These are phyloP conservation scores for Ochropacha duplaris DNA, from an alignment of 2,888 invertebrate species.

Conservation along the genomic window DNA sequence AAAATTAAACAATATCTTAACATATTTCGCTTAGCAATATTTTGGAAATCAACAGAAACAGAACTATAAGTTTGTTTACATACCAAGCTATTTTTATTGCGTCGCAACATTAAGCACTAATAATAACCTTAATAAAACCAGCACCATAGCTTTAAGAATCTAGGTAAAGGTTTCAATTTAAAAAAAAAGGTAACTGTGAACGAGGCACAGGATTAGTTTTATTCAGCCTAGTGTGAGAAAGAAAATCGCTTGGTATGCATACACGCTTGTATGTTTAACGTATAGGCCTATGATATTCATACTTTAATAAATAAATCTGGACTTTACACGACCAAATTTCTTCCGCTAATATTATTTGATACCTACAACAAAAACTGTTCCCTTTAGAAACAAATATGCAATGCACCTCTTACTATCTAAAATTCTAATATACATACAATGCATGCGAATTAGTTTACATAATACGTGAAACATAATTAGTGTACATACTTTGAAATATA, in stretches of 20 bases:
- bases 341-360: constrained; percentile 24
- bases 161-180: not conserved
- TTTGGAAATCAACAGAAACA: constrained; percentile 72
- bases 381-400: constrained; percentile 54
- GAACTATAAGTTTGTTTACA: constrained; percentile 43
- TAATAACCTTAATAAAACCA: not conserved
- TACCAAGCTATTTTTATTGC: constrained; percentile 26
- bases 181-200: not conserved
- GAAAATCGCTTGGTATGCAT: not conserved
- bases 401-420: constrained; percentile 71
- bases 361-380: constrained; percentile 48
- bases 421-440: constrained; percentile 75
- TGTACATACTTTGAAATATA: constrained; percentile 29
- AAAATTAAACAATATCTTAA: constrained; percentile 79
- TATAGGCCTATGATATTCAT: not conserved
- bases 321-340: constrained; percentile 4
- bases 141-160: not conserved
- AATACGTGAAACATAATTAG: constrained; percentile 19
- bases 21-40: constrained; percentile 69
- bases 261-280: not conserved
- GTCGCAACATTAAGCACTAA: constrained; percentile 1
- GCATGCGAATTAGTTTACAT: constrained; percentile 51
- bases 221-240: not conserved
- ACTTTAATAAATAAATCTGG: constrained; percentile 5
- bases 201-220: not conserved